phyloP scores from a whole-genome alignment of 2,888 invertebrate genomes.

The Calameuta pallipes region DNA sequence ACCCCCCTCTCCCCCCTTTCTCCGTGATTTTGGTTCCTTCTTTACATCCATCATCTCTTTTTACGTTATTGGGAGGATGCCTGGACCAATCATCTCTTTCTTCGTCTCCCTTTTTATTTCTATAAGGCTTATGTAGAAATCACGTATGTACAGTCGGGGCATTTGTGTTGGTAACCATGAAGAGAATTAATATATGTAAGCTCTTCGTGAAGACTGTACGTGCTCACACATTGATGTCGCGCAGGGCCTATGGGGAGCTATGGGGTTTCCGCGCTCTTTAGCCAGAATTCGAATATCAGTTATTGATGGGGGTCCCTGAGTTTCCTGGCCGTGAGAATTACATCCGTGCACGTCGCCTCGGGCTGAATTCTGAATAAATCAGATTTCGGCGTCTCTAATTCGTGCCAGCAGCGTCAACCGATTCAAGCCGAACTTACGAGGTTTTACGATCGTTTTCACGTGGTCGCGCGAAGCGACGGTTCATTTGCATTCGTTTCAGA shows the following conservation, averaged over 20 bases:
- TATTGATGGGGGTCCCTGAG: constrained; percentile 46
- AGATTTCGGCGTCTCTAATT: constrained; percentile 24
- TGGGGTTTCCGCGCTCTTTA: constrained; percentile 35
- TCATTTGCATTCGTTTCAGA: too few relatives aligned
- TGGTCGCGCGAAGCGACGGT: too few relatives aligned
- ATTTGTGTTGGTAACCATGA: too few relatives aligned
- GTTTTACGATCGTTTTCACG: too few relatives aligned
- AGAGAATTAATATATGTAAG: constrained; percentile 13
- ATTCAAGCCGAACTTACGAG: neutral
- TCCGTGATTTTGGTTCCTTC: constrained; percentile 22
- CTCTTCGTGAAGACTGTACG: constrained; percentile 12
- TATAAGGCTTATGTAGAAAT: too few relatives aligned
- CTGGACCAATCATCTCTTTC: neutral
- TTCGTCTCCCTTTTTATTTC: too few relatives aligned
- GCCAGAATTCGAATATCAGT: constrained; percentile 55
- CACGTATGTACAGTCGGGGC: too few relatives aligned
- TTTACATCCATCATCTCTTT: neutral
- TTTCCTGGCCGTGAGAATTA: constrained; percentile 36
- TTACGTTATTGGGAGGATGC: constrained; percentile 30
- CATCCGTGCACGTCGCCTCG: constrained; percentile 20
- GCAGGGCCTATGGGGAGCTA: constrained; percentile 19
- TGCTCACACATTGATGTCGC: neutral
- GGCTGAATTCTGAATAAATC: constrained; percentile 34
- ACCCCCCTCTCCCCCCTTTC: constrained; percentile 37
- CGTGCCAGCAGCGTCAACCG: neutral